Evolutionary conservation across 2,888 invertebrate species (phyloP).

Genomic region (Ectemnius continuus): DNA sequence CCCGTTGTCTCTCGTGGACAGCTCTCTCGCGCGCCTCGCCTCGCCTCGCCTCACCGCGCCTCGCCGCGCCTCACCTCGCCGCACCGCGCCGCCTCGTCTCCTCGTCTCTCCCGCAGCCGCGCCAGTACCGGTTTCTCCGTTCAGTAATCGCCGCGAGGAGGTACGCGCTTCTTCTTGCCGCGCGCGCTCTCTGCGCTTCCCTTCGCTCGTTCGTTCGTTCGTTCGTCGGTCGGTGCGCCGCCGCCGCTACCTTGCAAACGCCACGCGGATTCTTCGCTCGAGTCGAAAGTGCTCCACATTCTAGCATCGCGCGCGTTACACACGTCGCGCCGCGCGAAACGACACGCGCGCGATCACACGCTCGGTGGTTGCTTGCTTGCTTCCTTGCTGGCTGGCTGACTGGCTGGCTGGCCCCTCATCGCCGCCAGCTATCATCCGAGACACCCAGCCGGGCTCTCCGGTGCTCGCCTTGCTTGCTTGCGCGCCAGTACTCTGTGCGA

Average conservation of each 20-base stretch:
- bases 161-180: constrained; percentile 53
- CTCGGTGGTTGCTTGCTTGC: too few species aligned
- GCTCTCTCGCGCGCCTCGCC: constrained; percentile 57
- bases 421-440: too few species aligned
- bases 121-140: constrained; percentile 36
- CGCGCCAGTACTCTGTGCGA: too few species aligned
- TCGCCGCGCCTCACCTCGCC: constrained; percentile 58
- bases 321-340: too few species aligned
- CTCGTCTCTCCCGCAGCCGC: constrained; percentile 43
- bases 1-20: constrained; percentile 60
- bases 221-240: neutral
- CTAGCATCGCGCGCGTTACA: too few species aligned
- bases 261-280: too few species aligned
- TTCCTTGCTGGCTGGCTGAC: too few species aligned
- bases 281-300: too few species aligned
- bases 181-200: constrained; percentile 30
- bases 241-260: constrained; percentile 7
- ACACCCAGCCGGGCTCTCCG: too few species aligned
- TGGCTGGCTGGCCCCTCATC: too few species aligned
- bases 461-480: too few species aligned
- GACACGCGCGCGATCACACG: too few species aligned
- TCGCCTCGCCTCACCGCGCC: constrained; percentile 58
- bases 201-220: neutral
- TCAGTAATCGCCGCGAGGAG: constrained; percentile 59
- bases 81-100: constrained; percentile 35